Conservation (phyloP, 2,113 vertebrate species). For the Tachycineta bicolor region DNA sequence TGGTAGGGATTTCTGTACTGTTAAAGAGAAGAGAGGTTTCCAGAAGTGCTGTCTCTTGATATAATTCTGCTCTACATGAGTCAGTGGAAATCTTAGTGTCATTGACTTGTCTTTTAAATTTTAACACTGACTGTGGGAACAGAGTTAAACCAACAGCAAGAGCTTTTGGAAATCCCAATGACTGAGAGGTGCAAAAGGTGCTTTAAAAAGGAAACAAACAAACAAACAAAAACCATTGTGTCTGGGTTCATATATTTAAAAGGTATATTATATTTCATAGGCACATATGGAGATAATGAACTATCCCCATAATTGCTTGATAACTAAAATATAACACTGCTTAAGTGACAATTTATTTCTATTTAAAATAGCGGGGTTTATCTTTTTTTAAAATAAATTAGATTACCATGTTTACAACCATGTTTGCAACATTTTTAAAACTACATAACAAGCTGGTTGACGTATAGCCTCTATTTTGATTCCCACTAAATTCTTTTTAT, state of each 20-base stretch:
- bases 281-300: constrained; percentile 55
- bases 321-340: constrained; percentile 50
- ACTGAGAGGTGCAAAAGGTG: not conserved
- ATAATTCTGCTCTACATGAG: not conserved
- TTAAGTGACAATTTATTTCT: constrained; percentile 44
- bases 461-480: constrained; percentile 68
- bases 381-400: not conserved
- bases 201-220: not conserved
- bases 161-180: constrained; percentile 4
- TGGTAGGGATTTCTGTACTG: not conserved
- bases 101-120: not conserved
- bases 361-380: constrained; percentile 52
- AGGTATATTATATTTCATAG: constrained; percentile 46
- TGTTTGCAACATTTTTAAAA: constrained; percentile 60
- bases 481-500: constrained; percentile 74
- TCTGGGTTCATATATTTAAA: constrained; percentile 55
- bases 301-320: constrained; percentile 34
- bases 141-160: constrained; percentile 1
- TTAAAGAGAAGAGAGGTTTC: constrained; percentile 19
- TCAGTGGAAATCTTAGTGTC: not conserved
- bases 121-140: not conserved
- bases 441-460: constrained; percentile 59
- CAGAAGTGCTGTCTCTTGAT: not conserved
- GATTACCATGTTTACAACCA: constrained; percentile 51
- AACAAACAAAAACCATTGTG: not conserved